Evolutionary conservation across 2,113 vertebrate species (phyloP).

Genomic region (Sterrhoptilus dennistouni): DNA sequence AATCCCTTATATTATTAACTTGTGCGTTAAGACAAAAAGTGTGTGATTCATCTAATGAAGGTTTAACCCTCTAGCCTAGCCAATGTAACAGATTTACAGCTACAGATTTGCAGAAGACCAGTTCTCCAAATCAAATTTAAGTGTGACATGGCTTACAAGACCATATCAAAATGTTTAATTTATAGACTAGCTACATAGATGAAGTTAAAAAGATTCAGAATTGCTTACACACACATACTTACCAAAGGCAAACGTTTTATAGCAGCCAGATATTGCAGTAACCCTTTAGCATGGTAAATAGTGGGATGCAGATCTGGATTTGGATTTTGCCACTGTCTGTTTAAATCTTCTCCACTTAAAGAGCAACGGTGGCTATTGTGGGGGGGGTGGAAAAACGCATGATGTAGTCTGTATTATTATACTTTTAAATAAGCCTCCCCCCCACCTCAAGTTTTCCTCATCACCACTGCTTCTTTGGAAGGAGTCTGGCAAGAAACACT

Average conservation of each 20-base stretch:
- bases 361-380: slow-evolving; percentile 92
- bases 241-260: slow-evolving; percentile 93
- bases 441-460: background rate
- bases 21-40: background rate
- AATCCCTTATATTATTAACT: background rate
- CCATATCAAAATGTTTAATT: background rate
- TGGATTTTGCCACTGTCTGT: slow-evolving; percentile 96
- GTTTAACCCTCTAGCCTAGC: background rate
- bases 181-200: background rate
- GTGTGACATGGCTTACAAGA: background rate
- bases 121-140: background rate
- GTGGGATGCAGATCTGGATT: slow-evolving; percentile 93
- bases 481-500: background rate
- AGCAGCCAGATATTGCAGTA: slow-evolving; percentile 93
- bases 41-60: background rate
- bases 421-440: slow-evolving; percentile 4
- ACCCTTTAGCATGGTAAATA: slow-evolving; percentile 95
- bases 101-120: background rate
- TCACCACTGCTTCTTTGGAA: slow-evolving; percentile 3
- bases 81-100: background rate
- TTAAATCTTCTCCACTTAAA: slow-evolving; percentile 98
- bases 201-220: slow-evolving; percentile 4
- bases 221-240: slow-evolving; percentile 58
- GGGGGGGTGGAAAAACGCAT: slow-evolving; percentile 36
- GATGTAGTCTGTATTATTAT: background rate